Conservation (phyloP, 2,113 vertebrate genomes). For the Podarcis muralis region DNA sequence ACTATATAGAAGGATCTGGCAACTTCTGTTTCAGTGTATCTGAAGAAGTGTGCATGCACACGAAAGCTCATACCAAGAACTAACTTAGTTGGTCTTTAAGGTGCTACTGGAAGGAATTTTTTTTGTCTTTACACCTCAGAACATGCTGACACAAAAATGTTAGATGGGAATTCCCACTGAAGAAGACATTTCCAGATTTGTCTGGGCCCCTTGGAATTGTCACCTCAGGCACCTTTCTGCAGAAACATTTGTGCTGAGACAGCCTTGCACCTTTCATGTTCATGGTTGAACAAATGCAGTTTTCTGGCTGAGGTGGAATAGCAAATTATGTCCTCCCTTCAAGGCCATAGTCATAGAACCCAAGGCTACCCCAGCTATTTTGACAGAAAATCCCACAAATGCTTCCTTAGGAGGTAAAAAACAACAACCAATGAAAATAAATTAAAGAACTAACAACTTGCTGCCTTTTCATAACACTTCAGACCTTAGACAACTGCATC, state of each 20-base stretch:
- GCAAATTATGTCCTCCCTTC: too few relatives aligned
- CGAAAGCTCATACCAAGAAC: too few relatives aligned
- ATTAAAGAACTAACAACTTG: background rate
- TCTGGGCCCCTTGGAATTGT: background rate
- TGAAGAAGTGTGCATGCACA: too few relatives aligned
- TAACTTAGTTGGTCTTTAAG: too few relatives aligned
- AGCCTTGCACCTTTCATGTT: background rate
- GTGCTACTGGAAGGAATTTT: too few relatives aligned
- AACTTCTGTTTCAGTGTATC: too few relatives aligned
- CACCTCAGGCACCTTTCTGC: background rate
- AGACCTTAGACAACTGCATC: background rate
- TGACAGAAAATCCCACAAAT: background rate
- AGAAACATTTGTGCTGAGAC: background rate
- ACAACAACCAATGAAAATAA: background rate
- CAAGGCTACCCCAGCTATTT: background rate
- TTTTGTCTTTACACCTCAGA: background rate
- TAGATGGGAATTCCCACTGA: background rate
- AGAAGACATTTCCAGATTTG: too few relatives aligned
- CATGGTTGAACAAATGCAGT: background rate
- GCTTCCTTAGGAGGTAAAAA: background rate
- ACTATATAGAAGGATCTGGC: too few relatives aligned
- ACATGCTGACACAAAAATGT: background rate
- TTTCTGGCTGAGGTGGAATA: too few relatives aligned
- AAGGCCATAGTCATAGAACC: too few relatives aligned
- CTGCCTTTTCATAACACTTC: background rate